Conservation (phyloP, 2,113 vertebrate species). For the Mustela nigripes region DNA sequence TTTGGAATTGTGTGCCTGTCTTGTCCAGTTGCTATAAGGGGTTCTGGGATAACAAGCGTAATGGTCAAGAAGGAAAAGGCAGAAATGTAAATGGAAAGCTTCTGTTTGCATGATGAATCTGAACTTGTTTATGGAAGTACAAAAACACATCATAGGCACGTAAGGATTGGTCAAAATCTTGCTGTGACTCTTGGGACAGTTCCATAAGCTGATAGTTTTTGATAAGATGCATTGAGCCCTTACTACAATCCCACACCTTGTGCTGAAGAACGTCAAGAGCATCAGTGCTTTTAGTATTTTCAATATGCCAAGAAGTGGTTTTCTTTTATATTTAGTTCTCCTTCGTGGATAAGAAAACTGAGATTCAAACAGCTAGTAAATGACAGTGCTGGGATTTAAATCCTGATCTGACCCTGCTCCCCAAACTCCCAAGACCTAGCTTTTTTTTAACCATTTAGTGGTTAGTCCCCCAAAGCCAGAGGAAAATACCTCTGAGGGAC, state of each 20-base stretch:
- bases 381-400: constrained; percentile 1
- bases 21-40: neutral
- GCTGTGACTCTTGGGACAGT: neutral
- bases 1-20: neutral
- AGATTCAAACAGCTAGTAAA: neutral
- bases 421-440: neutral
- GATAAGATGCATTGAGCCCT: neutral
- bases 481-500: neutral
- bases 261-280: neutral
- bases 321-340: neutral
- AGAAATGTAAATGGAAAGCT: constrained; percentile 9
- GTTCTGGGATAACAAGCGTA: neutral
- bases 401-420: neutral
- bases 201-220: neutral
- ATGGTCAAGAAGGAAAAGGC: neutral
- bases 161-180: constrained; percentile 37
- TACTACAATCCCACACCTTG: neutral
- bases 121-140: constrained; percentile 21
- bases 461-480: neutral
- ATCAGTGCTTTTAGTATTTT: neutral
- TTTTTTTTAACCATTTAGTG: neutral
- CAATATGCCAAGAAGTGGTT: neutral
- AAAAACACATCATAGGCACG: constrained; percentile 12
- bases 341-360: constrained; percentile 1
- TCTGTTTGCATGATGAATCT: constrained; percentile 22